Percentiles rank a stretch among this genome's conserved stretches.
Evolutionary conservation across 2,888 invertebrate genomes (phyloP).

Genomic region (Latheticus oryzae): DNA sequence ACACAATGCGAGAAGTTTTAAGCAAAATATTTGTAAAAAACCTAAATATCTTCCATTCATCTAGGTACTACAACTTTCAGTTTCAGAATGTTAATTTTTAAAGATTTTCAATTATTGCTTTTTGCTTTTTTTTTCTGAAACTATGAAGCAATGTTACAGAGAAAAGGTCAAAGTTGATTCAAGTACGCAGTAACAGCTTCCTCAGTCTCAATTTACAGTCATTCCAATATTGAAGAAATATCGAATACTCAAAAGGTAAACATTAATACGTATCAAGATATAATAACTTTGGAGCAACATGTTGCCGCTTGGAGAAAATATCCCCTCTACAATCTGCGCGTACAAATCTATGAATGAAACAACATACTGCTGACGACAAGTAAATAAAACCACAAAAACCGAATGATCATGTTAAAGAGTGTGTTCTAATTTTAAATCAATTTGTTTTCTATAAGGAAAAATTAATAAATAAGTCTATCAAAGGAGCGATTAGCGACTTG

Average conservation of each 20-base stretch:
- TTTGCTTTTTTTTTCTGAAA: slow-evolving; percentile 15
- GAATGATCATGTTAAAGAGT: too few relatives aligned
- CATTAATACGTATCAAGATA: slow-evolving; percentile 15
- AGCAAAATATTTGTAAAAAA: too few relatives aligned
- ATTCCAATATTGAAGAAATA: too few relatives aligned
- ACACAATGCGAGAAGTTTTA: slow-evolving; percentile 34
- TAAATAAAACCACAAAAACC: slow-evolving; percentile 52
- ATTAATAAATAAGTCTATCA: too few relatives aligned
- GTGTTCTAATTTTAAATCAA: too few relatives aligned
- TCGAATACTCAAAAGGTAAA: slow-evolving; percentile 5
- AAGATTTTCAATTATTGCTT: slow-evolving; percentile 29
- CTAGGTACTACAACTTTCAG: slow-evolving; percentile 29
- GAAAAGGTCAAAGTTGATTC: slow-evolving; percentile 41
- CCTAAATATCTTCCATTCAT: too few relatives aligned
- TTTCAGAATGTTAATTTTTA: slow-evolving; percentile 30
- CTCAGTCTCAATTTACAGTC: too few relatives aligned
- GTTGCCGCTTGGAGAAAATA: slow-evolving; percentile 48
- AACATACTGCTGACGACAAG: slow-evolving; percentile 48
- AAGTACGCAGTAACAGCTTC: too few relatives aligned
- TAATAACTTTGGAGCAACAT: slow-evolving; percentile 51
- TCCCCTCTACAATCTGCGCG: slow-evolving; percentile 48
- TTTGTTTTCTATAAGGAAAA: too few relatives aligned
- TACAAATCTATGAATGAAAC: slow-evolving; percentile 57
- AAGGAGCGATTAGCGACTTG: too few relatives aligned
- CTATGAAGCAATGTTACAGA: too few relatives aligned